Conservation (phyloP, 2,888 invertebrate genomes). For the Paralinhomoeus sp. region DNA sequence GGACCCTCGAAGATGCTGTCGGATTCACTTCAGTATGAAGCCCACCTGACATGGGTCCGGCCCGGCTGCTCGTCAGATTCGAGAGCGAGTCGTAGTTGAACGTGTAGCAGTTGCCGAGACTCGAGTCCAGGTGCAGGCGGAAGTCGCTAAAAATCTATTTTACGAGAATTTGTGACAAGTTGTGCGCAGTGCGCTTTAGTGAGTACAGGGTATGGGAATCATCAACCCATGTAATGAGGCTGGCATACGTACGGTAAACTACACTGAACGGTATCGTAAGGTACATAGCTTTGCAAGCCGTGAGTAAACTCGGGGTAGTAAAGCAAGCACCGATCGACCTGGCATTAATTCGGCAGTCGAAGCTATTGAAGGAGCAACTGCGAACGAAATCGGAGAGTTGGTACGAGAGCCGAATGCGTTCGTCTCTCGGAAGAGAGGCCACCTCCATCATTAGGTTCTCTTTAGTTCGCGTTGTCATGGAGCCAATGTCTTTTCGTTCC, state of each 20-base stretch:
- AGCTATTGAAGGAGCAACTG: constrained; percentile 24
- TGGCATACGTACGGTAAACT: no score
- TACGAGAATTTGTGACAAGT: no score
- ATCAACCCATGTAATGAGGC: no score
- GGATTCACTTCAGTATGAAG: neutral
- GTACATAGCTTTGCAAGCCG: no score
- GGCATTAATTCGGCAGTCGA: constrained; percentile 17
- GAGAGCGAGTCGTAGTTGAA: constrained; percentile 24
- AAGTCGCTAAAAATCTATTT: constrained; percentile 22
- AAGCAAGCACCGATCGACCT: neutral
- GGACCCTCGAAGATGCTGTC: no score
- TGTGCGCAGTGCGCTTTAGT: no score
- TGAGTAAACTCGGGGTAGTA: neutral
- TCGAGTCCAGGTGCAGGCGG: constrained; percentile 23
- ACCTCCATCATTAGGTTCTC: constrained; percentile 23
- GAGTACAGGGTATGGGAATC: no score
- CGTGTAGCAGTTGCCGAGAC: constrained; percentile 25
- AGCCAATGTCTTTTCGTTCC: constrained; percentile 19
- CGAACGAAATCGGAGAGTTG: neutral
- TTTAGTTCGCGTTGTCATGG: constrained; percentile 22
- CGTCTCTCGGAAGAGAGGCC: constrained; percentile 18
- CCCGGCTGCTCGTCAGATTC: constrained; percentile 17
- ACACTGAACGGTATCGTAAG: no score
- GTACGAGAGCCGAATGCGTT: constrained; percentile 3
- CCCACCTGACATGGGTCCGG: constrained; percentile 16